A percentile compares a stretch with the other conserved stretches of the same genome.
phyloP scores from a whole-genome alignment of 2,797 vertebrate genomes.

The Ctenopoma multispine region DNA sequence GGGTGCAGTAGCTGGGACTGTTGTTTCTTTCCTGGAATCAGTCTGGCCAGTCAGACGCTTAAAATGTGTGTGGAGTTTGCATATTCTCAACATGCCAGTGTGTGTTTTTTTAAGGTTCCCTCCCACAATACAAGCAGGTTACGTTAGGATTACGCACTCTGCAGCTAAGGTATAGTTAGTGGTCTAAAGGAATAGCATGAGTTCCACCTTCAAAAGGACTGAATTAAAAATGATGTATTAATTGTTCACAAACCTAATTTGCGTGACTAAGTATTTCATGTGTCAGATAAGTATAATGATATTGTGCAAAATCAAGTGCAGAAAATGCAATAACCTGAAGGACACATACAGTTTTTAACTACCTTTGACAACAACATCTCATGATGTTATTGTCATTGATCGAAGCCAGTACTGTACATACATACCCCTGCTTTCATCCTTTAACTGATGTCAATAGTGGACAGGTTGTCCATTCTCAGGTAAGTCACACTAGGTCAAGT shows the following conservation, averaged over 20 bases:
- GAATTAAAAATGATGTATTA: background rate
- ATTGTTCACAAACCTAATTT: background rate
- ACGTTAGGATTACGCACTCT: background rate
- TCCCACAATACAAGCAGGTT: background rate
- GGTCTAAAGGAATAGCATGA: background rate
- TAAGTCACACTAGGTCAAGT: slow-evolving; percentile 10
- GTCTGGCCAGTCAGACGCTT: background rate
- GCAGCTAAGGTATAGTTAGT: background rate
- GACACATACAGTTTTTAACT: too few species aligned
- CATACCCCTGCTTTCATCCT: background rate
- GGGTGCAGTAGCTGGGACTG: background rate
- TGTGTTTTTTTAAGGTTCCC: background rate
- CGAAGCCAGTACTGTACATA: too few species aligned
- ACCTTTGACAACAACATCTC: background rate
- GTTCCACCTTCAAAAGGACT: background rate
- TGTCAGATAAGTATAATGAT: too few species aligned
- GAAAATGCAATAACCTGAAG: too few species aligned
- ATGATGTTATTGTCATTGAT: slow-evolving; percentile 2
- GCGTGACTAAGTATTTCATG: background rate
- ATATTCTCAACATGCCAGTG: too few species aligned
- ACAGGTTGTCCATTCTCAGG: slow-evolving; percentile 9
- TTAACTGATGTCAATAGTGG: slow-evolving; percentile 7
- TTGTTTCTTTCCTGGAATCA: background rate
- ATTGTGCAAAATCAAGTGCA: too few species aligned
- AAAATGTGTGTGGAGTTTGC: background rate